These are phyloP conservation scores for Ochropleura plecta DNA, from an alignment of 2,888 invertebrate genomes.

Conservation along the genomic window DNA sequence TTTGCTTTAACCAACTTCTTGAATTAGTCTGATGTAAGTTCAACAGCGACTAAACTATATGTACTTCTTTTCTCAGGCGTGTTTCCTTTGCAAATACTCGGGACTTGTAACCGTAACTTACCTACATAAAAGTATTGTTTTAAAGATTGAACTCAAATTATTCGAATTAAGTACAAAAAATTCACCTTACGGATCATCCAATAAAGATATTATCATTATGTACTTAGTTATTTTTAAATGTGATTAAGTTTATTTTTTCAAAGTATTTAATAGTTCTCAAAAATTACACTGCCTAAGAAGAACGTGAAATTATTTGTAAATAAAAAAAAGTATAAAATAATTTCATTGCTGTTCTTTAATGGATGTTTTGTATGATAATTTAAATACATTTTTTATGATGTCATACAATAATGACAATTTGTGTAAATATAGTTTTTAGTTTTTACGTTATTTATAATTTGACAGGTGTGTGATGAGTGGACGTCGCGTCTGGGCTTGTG, in stretches of 20 bases:
- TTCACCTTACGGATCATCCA: constrained; percentile 61
- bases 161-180: constrained; percentile 72
- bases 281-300: constrained; percentile 80
- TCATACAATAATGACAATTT: constrained; percentile 78
- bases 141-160: constrained; percentile 66
- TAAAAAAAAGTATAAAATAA: constrained; percentile 64
- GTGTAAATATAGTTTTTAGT: constrained; percentile 86
- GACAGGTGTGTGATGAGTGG: constrained; percentile 73
- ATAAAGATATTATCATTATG: constrained; percentile 63
- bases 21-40: constrained; percentile 36
- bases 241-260: constrained; percentile 68
- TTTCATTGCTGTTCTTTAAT: constrained; percentile 69
- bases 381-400: constrained; percentile 74
- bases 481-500: constrained; percentile 68
- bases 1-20: constrained; percentile 20
- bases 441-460: constrained; percentile 80
- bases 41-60: constrained; percentile 12
- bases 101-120: constrained; percentile 46
- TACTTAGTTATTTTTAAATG: constrained; percentile 63
- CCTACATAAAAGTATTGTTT: constrained; percentile 56
- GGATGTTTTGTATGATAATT: constrained; percentile 78
- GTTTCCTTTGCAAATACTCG: constrained; percentile 11
- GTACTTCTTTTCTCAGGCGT: neutral
- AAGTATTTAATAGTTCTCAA: constrained; percentile 68
- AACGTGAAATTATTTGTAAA: constrained; percentile 73